phyloP scores from a whole-genome alignment of 2,113 vertebrate genomes.

The Lagopus leucura region DNA sequence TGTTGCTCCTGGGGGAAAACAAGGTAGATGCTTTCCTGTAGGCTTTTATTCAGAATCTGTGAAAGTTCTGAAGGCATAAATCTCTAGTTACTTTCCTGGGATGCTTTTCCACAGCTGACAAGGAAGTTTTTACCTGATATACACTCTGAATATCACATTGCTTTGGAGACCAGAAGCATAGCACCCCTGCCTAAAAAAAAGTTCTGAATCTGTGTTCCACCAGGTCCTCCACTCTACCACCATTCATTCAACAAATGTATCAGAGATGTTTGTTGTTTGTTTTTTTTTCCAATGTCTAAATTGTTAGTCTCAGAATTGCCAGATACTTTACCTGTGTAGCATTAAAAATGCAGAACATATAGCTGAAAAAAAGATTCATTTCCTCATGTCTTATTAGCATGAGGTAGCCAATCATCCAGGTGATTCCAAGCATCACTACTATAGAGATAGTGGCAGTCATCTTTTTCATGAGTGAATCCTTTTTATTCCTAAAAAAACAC shows the following conservation, averaged over 20 bases:
- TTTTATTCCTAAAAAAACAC: slow-evolving; percentile 64
- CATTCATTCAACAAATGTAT: neutral
- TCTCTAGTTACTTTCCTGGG: neutral
- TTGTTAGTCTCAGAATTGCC: neutral
- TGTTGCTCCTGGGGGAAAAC: neutral
- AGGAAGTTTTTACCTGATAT: neutral
- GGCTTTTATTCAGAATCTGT: neutral
- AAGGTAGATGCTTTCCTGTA: neutral
- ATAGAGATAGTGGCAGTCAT: slow-evolving; percentile 59
- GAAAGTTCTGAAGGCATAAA: neutral
- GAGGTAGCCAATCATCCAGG: slow-evolving; percentile 76
- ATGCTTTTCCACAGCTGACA: neutral
- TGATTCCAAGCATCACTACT: slow-evolving; percentile 69
- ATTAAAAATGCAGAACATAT: slow-evolving; percentile 77
- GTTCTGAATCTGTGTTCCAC: neutral
- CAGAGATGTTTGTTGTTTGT: neutral
- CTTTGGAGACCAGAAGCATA: neutral
- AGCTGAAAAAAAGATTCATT: slow-evolving; percentile 50
- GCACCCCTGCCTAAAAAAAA: neutral
- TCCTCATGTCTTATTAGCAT: slow-evolving; percentile 53
- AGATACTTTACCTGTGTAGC: slow-evolving; percentile 51
- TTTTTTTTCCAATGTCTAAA: neutral
- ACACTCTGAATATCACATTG: neutral
- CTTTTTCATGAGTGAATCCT: slow-evolving; percentile 66
- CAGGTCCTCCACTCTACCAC: neutral